phyloP scores from a whole-genome alignment of 2,113 vertebrate species.

The Toxotes jaculatrix region DNA sequence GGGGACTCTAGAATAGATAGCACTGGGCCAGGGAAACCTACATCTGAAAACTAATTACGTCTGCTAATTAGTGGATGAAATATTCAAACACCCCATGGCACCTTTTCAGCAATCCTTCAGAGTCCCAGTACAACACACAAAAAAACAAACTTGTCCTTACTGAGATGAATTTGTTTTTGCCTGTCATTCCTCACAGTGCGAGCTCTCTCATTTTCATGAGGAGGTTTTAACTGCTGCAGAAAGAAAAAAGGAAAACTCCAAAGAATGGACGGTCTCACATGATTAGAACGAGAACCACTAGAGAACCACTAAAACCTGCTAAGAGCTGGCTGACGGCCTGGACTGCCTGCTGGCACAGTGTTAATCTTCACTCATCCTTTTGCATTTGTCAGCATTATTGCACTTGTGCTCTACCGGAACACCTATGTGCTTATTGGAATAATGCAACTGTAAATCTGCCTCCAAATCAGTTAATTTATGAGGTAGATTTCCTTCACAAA shows the following conservation, averaged over 20 bases:
- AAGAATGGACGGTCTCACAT: conserved; percentile 41
- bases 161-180: conserved; percentile 36
- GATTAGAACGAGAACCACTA: conserved; percentile 22
- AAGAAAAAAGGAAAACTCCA: background rate
- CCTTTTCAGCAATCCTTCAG: conserved; percentile 13
- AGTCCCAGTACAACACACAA: conserved; percentile 8
- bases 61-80: conserved; percentile 57
- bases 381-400: background rate
- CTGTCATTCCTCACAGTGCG: conserved; percentile 13
- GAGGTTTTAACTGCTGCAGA: conserved; percentile 34
- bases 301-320: conserved; percentile 17
- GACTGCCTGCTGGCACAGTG: conserved; percentile 2
- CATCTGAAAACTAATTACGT: conserved; percentile 53
- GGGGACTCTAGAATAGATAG: conserved; percentile 26
- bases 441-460: background rate
- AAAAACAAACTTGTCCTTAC: conserved; percentile 11
- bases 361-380: background rate
- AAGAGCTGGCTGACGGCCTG: conserved; percentile 32
- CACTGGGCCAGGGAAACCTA: conserved; percentile 16
- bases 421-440: background rate
- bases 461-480: background rate
- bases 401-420: background rate
- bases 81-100: conserved; percentile 31
- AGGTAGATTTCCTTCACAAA: background rate
- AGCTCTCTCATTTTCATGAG: conserved; percentile 26